These are phyloP conservation scores for Globia sparganii DNA, from an alignment of 2,888 invertebrate genomes.

Conservation along the genomic window DNA sequence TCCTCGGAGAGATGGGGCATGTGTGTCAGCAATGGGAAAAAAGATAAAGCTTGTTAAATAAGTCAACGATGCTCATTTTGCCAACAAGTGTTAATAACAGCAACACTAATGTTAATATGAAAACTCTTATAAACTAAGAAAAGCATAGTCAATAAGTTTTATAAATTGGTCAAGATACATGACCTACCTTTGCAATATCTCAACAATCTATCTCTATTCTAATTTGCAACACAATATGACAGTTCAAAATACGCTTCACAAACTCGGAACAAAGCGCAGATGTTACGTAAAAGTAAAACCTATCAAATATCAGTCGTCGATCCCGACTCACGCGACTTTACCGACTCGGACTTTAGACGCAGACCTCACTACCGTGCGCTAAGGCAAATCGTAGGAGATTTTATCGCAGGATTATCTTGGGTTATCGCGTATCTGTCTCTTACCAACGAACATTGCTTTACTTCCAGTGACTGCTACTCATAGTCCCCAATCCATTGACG, in stretches of 20 bases:
- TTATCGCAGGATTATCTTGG: constrained; percentile 86
- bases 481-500: constrained; percentile 62
- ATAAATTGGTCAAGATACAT: neutral
- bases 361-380: constrained; percentile 73
- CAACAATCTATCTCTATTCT: neutral
- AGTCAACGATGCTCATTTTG: neutral
- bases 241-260: constrained; percentile 18
- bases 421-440: constrained; percentile 83
- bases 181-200: neutral
- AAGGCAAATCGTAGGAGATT: constrained; percentile 84
- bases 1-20: neutral
- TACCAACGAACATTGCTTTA: constrained; percentile 68
- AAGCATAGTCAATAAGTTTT: neutral
- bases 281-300: constrained; percentile 57
- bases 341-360: constrained; percentile 52
- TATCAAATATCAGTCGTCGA: constrained; percentile 65
- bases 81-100: neutral
- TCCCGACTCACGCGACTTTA: constrained; percentile 27
- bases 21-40: neutral
- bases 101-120: neutral
- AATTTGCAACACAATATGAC: constrained; percentile 20
- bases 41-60: neutral
- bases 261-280: constrained; percentile 51
- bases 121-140: neutral
- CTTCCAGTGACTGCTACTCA: constrained; percentile 30